These are phyloP conservation scores for Macrotus californicus DNA, from an alignment of 2,113 vertebrate genomes.

Conservation along the genomic window DNA sequence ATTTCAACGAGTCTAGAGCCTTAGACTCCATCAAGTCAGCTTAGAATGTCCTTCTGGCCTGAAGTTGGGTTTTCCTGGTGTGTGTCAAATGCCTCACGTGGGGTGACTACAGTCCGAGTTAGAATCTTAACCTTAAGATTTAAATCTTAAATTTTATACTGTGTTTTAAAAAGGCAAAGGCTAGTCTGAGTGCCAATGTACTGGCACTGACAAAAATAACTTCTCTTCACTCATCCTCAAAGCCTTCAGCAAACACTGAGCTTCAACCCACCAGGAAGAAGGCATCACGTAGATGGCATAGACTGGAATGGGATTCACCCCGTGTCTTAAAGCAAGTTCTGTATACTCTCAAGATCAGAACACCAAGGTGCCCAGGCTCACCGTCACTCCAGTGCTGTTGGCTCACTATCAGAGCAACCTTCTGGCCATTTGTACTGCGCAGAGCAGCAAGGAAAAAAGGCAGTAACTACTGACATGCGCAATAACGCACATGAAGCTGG, in stretches of 20 bases:
- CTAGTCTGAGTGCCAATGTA: neutral
- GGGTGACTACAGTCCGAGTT: constrained; percentile 4
- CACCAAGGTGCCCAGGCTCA: neutral
- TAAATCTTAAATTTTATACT: constrained; percentile 39
- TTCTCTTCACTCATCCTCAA: neutral
- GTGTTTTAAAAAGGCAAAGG: constrained; percentile 1
- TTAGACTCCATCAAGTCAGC: neutral
- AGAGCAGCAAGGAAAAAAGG: neutral
- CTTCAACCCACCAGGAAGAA: neutral
- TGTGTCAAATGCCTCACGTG: neutral
- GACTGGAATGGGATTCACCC: neutral
- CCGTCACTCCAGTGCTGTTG: neutral
- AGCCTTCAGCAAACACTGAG: neutral
- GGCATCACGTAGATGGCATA: neutral
- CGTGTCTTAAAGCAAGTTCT: constrained; percentile 7
- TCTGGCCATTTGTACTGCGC: neutral
- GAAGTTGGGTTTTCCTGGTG: neutral
- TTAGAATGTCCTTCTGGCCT: constrained; percentile 25
- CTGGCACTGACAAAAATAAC: neutral
- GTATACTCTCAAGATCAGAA: neutral
- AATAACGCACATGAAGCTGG: neutral
- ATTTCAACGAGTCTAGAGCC: neutral
- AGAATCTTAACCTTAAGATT: neutral
- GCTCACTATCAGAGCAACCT: neutral
- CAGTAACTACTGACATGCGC: neutral